A percentile compares a stretch with the other conserved stretches of the same genome.
phyloP scores from a whole-genome alignment of 1,140 invertebrate genomes.

The Drosophila persimilis region DNA sequence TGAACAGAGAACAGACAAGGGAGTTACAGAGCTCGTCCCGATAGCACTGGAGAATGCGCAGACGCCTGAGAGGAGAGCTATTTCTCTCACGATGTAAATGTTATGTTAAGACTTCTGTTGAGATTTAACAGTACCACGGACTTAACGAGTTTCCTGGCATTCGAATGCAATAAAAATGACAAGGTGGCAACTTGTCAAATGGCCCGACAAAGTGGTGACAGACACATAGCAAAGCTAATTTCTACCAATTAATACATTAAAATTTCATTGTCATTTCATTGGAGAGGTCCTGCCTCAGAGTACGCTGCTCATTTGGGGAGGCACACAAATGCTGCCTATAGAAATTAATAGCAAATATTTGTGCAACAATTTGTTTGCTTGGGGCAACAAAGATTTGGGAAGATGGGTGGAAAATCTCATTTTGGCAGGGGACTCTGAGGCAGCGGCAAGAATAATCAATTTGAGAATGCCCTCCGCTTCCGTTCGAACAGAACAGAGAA shows the following conservation, averaged over 20 bases:
- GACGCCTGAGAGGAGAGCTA: slow-evolving; percentile 12
- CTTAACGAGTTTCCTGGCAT: slow-evolving; percentile 37
- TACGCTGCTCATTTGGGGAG: slow-evolving; percentile 36
- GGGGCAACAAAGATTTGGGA: slow-evolving; percentile 26
- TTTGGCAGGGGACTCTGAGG: slow-evolving; percentile 8
- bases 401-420: slow-evolving; percentile 25
- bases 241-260: slow-evolving; percentile 75
- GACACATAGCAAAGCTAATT: slow-evolving; percentile 43
- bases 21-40: slow-evolving; percentile 14
- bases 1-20: slow-evolving; percentile 15
- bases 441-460: slow-evolving; percentile 59
- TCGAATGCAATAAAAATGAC: slow-evolving; percentile 52
- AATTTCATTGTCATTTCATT: slow-evolving; percentile 61
- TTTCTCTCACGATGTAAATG: slow-evolving; percentile 12
- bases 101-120: slow-evolving; percentile 33
- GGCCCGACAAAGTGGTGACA: slow-evolving; percentile 48
- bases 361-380: slow-evolving; percentile 73
- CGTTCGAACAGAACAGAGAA: not conserved
- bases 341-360: slow-evolving; percentile 80
- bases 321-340: slow-evolving; percentile 61
- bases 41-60: slow-evolving; percentile 28
- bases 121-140: not conserved
- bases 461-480: slow-evolving; percentile 57
- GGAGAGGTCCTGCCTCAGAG: not conserved
- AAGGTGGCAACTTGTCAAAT: slow-evolving; percentile 66